A percentile compares a stretch with the other conserved stretches of the same genome.
phyloP scores from a whole-genome alignment of 2,888 invertebrate genomes.

The Oscheius myriophilus region DNA sequence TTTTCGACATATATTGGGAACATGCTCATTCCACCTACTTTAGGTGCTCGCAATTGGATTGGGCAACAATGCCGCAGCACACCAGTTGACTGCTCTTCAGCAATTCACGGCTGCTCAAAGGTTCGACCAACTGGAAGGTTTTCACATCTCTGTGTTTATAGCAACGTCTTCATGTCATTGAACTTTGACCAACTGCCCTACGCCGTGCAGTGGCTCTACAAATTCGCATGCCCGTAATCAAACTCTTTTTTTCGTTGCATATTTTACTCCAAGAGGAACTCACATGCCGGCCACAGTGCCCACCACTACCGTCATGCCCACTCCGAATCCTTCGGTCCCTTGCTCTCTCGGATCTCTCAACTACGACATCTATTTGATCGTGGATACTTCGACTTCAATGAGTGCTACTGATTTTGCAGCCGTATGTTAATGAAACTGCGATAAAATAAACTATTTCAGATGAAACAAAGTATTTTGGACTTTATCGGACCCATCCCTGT shows the following conservation, averaged over 20 bases:
- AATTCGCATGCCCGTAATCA: slow-evolving; percentile 45
- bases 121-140: slow-evolving; percentile 10
- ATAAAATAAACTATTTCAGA: slow-evolving; percentile 31
- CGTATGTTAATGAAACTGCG: slow-evolving; percentile 15
- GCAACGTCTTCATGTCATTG: slow-evolving; percentile 49
- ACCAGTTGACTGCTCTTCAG: slow-evolving; percentile 38
- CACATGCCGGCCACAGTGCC: slow-evolving; percentile 41
- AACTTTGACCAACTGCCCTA: slow-evolving; percentile 50
- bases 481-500: slow-evolving; percentile 45
- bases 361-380: slow-evolving; percentile 57
- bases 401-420: slow-evolving; percentile 44
- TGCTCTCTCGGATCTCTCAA: slow-evolving; percentile 44
- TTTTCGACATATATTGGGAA: no score
- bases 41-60: slow-evolving; percentile 42
- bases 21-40: no score
- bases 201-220: slow-evolving; percentile 47
- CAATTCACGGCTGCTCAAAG: slow-evolving; percentile 37
- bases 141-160: neutral
- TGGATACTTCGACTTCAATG: slow-evolving; percentile 50
- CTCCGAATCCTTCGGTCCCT: slow-evolving; percentile 47
- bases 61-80: slow-evolving; percentile 41
- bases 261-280: slow-evolving; percentile 33
- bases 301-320: slow-evolving; percentile 44
- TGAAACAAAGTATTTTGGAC: slow-evolving; percentile 45
- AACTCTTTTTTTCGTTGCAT: neutral